These are phyloP conservation scores for Ochropleura plecta DNA, from an alignment of 2,888 invertebrate genomes.

Conservation along the genomic window DNA sequence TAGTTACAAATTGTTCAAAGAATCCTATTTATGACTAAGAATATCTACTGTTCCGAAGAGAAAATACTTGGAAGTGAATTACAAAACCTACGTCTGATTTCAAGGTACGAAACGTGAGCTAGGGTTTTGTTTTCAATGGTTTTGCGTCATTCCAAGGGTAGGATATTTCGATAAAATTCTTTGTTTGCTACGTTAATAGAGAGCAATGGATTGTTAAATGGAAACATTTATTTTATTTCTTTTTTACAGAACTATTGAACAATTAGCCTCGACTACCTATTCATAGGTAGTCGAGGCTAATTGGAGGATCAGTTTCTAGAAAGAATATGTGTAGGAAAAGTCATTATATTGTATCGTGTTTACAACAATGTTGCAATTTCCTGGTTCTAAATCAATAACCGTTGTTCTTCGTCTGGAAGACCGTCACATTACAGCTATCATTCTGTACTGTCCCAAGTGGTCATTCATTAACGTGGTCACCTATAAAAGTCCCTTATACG, in stretches of 20 bases:
- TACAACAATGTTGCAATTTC: neutral
- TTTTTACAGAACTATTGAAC: constrained; percentile 28
- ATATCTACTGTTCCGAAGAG: constrained; percentile 43
- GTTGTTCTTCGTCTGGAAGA: neutral
- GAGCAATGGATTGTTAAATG: constrained; percentile 40
- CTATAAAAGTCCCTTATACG: neutral
- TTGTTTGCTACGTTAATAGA: constrained; percentile 5
- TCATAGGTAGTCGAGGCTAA: constrained; percentile 9
- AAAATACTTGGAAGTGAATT: constrained; percentile 43
- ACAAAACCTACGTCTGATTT: constrained; percentile 28
- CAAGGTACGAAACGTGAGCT: constrained; percentile 41
- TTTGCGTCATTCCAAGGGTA: constrained; percentile 30
- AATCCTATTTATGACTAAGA: constrained; percentile 42
- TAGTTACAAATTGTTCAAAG: constrained; percentile 51
- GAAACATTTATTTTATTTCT: constrained; percentile 23
- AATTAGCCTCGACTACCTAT: too few species aligned
- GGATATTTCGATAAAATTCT: constrained; percentile 23
- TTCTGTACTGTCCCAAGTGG: neutral
- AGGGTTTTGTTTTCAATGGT: constrained; percentile 27
- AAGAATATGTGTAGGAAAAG: neutral
- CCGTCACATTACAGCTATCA: neutral
- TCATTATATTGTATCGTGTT: constrained; percentile 1
- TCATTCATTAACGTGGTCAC: neutral
- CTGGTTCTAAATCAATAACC: neutral
- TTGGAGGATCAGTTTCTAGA: constrained; percentile 18